These are phyloP conservation scores for Chloroceryle aenea DNA, from an alignment of 2,113 vertebrate species.

Conservation along the genomic window DNA sequence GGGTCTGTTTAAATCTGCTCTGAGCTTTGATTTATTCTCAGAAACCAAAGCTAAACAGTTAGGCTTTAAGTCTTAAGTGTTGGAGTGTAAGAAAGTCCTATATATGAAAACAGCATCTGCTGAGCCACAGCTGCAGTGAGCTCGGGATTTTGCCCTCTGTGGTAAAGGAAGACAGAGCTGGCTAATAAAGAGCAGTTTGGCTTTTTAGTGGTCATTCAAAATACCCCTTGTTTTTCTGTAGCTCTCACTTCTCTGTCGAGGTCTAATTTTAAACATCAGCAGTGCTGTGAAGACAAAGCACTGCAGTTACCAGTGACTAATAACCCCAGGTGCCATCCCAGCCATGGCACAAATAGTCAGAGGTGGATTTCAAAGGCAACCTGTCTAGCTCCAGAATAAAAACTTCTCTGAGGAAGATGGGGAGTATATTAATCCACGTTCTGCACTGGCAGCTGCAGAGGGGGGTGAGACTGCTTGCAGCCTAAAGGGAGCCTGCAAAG, in stretches of 20 bases:
- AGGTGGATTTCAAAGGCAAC: not conserved
- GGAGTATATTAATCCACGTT: rapidly evolving
- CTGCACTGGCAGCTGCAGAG: not conserved
- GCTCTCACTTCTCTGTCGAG: not conserved
- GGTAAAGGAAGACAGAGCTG: not conserved
- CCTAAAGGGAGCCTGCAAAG: not conserved
- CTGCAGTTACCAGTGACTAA: not conserved
- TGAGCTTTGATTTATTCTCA: not conserved
- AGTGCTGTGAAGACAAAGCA: not conserved
- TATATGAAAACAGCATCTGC: not conserved
- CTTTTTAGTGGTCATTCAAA: not conserved
- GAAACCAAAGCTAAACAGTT: not conserved
- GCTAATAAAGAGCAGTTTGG: not conserved
- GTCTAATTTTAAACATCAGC: not conserved
- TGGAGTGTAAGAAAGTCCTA: not conserved
- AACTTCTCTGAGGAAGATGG: not conserved
- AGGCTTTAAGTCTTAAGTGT: not conserved
- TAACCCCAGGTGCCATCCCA: not conserved
- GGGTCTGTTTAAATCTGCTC: not conserved
- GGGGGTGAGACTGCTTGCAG: not conserved
- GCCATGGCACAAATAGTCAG: not conserved
- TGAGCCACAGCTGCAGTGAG: not conserved
- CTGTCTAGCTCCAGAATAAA: not conserved
- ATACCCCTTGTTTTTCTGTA: not conserved
- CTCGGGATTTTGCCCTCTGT: not conserved